Evolutionary conservation across 2,888 invertebrate species (phyloP), one percentile per base, ranked within the genome.

Genomic region (Drosophila robusta): DNA sequence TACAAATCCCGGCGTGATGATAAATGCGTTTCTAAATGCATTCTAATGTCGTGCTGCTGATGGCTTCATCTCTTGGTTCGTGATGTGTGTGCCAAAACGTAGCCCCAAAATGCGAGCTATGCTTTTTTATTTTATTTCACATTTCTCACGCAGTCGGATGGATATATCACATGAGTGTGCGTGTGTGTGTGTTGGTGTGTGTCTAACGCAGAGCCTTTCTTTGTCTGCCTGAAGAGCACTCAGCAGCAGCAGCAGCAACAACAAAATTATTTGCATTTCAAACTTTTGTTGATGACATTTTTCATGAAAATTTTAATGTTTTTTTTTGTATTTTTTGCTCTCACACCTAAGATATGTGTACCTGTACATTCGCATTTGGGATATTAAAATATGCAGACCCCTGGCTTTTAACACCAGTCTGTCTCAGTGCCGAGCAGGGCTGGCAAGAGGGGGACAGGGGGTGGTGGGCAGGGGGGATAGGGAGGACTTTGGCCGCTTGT

Each of bases 271-370:
- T 89, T 86, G 86, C 89, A 86, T 86, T 86, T 86, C 78, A 56
- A 86, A 86, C 86, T 86, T 86, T 86, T 86, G 89, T 89, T 89
- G 86, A 89, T 86, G 86, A 86, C 89, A 86, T 89, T 89, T 89
- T 86, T 87, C 87, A 89, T 86, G 87, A 86, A 89, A 84, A 89
- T 86, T 86, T 84, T 87, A 87, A 89, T 84, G 80, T 71, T 72
- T 78, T 85, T 63, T 62, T 50, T 45, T 52, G 39, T 49, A 42
- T 46, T 14, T 42, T 49, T 46, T 46, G 64, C 22, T 36, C 46
- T 47, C 26, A 12, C 8, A 26, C 70, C 65, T 78, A 68, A 70
- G 75, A 65, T 60, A 34, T 16, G 41, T 55, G 63, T 57, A 57
- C 66, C 73, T 71, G 72, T 65, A 69, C 75, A 74, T 77, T 77